Base-by-base conservation (phyloP, 2,888 invertebrate genomes). In the Leucophenga maculata region DNA sequence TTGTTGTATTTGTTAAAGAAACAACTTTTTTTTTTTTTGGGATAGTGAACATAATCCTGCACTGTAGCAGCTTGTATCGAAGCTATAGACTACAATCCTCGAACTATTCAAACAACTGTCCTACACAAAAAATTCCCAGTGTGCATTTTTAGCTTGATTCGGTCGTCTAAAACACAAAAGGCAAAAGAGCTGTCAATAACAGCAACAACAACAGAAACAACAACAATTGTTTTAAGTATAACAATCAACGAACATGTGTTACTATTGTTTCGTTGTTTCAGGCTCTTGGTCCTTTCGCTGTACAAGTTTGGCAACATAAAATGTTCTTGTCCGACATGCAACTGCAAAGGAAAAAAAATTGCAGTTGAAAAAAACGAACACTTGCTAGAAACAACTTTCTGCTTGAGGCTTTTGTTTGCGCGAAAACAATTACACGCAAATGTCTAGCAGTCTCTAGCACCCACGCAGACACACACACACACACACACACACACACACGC, bases 131-230 rank as follows among this genome's bases (percentile, higher is more conserved):
- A 82, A 75, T 72, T 77, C 73, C 78, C 82, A 70, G 48, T 69
- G 75, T 73, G 75, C 71, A 78, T 76, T 80, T 82, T 77, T 74
- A 76, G 78, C 77, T 65, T 74, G 75, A 77, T 78, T 81, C 39
- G 8, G 39, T 26, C 4, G 26, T 26, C 50, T 32, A 60, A n/a
- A 62, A 46, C 68, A 68, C 54, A 62, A 68, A 65, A 67, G 69
- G 69, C 77, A 71, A 75, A n/a, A n/a, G n/a, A 69, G 73, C 80
- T 80, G 82, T 82, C 80, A 79, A 80, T 78, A 72, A 66, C 69
- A 66, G 73, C 82, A 78, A 82, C 78, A 76, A 48, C 67, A 59
- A 52, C 66, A 66, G 32, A 66, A 69, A 52, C 70, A 74, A 46
- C 70, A 74, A 70, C 75, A 72, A 70, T 26, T 14, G 67, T 59